phyloP scores from a whole-genome alignment of 1,140 invertebrate species.

The Monomorium pharaonis region DNA sequence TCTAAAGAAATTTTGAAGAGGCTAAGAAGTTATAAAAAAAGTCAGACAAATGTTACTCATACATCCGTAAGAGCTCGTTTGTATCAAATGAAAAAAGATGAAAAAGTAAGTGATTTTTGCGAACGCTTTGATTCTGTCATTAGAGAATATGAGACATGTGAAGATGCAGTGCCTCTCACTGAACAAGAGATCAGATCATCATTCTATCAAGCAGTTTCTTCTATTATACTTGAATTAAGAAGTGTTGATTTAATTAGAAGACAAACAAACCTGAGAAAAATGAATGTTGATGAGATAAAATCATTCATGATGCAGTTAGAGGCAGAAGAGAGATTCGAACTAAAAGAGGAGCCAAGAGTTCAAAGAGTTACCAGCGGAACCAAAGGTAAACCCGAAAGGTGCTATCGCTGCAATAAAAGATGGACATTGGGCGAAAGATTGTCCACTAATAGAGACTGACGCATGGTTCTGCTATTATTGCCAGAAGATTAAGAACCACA shows the following conservation, averaged over 20 bases:
- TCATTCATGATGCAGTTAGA: not conserved
- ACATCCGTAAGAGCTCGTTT: not conserved
- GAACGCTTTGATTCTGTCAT: not conserved
- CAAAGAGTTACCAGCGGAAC: not conserved
- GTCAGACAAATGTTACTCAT: not conserved
- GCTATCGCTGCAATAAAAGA: not conserved
- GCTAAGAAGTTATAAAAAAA: not conserved
- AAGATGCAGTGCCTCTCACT: not conserved
- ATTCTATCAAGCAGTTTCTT: not conserved
- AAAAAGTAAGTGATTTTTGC: not conserved
- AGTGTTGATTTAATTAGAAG: not conserved
- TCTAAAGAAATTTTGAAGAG: not conserved
- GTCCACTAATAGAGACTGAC: not conserved
- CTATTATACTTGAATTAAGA: not conserved
- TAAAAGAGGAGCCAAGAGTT: not conserved
- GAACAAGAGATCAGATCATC: not conserved
- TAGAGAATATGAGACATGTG: not conserved
- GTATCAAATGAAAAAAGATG: not conserved
- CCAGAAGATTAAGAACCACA: not conserved
- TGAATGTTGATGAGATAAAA: not conserved
- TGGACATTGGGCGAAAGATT: not conserved
- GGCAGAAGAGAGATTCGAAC: not conserved
- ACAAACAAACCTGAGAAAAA: not conserved
- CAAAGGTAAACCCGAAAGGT: too few relatives aligned
- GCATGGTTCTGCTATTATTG: not conserved